phyloP scores from a whole-genome alignment of 2,888 invertebrate species.

The Hylaea fasciaria region DNA sequence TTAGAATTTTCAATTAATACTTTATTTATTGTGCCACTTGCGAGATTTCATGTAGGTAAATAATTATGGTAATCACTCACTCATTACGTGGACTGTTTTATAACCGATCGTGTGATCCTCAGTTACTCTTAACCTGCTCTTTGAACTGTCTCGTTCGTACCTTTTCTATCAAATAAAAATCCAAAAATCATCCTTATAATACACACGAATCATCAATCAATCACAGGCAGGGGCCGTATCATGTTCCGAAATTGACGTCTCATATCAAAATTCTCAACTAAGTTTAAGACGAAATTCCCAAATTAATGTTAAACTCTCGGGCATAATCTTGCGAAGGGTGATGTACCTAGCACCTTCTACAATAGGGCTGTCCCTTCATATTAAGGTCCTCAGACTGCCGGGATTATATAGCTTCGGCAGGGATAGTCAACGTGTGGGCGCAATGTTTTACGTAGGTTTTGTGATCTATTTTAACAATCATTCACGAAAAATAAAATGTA shows the following conservation, averaged over 20 bases:
- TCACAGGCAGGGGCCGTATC: slow-evolving; percentile 16
- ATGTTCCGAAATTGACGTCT: slow-evolving; percentile 28
- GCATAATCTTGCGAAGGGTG: slow-evolving; percentile 71
- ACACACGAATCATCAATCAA: slow-evolving; percentile 13
- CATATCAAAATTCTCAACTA: slow-evolving; percentile 43
- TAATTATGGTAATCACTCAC: too few relatives aligned
- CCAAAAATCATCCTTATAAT: neutral
- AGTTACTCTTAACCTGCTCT: too few relatives aligned
- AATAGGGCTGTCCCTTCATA: slow-evolving; percentile 74
- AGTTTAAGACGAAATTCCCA: slow-evolving; percentile 63
- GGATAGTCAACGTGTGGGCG: slow-evolving; percentile 5
- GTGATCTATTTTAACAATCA: neutral
- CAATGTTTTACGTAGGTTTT: neutral
- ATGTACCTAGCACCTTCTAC: slow-evolving; percentile 73
- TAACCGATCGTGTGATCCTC: too few relatives aligned
- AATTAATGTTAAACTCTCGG: slow-evolving; percentile 71
- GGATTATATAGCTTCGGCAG: slow-evolving; percentile 29
- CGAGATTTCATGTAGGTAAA: too few relatives aligned
- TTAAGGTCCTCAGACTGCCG: slow-evolving; percentile 61
- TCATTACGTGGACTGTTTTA: too few relatives aligned
- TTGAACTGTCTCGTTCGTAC: too few relatives aligned
- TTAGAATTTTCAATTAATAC: too few relatives aligned
- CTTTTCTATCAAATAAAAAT: too few relatives aligned
- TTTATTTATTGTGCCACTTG: too few relatives aligned
- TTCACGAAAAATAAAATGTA: too few relatives aligned